Evolutionary conservation across 2,888 invertebrate genomes (phyloP).

Genomic region (Rhingia campestris): DNA sequence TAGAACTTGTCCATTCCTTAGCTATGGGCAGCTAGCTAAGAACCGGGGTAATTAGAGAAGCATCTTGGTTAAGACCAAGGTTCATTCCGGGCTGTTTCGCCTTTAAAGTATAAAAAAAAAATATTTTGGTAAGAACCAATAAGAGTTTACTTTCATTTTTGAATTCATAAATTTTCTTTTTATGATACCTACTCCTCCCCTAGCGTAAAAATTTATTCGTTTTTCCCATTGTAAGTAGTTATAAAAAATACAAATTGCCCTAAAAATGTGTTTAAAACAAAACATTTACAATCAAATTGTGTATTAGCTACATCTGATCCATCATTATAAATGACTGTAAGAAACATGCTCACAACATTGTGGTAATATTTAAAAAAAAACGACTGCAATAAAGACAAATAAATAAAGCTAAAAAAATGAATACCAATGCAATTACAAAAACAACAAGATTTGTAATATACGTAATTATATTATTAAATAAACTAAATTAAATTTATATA

Average conservation of each 20-base stretch:
- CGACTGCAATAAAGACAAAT: background rate
- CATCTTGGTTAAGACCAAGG: too few species aligned
- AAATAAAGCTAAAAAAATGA: background rate
- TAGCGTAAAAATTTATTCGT: too few species aligned
- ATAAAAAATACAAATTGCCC: slow-evolving; percentile 1
- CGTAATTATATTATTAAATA: background rate
- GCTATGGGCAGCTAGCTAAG: too few species aligned
- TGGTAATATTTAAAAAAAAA: slow-evolving; percentile 36
- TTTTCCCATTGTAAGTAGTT: too few species aligned
- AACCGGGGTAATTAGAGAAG: too few species aligned
- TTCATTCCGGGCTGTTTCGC: too few species aligned
- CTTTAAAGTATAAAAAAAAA: too few species aligned
- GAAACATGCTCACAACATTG: slow-evolving; percentile 57
- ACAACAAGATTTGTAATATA: slow-evolving; percentile 21
- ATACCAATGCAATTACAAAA: slow-evolving; percentile 39
- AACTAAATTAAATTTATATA: slow-evolving; percentile 10
- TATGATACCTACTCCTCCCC: too few species aligned
- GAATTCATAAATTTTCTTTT: too few species aligned
- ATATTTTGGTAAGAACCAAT: too few species aligned
- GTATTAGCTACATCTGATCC: slow-evolving; percentile 19
- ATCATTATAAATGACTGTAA: background rate
- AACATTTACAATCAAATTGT: background rate
- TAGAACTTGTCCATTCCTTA: too few species aligned
- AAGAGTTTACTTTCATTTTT: too few species aligned
- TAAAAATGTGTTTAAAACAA: slow-evolving; percentile 36